These are phyloP conservation scores for Atherinosoma microstoma DNA, from an alignment of 2,797 vertebrate genomes.

Conservation along the genomic window DNA sequence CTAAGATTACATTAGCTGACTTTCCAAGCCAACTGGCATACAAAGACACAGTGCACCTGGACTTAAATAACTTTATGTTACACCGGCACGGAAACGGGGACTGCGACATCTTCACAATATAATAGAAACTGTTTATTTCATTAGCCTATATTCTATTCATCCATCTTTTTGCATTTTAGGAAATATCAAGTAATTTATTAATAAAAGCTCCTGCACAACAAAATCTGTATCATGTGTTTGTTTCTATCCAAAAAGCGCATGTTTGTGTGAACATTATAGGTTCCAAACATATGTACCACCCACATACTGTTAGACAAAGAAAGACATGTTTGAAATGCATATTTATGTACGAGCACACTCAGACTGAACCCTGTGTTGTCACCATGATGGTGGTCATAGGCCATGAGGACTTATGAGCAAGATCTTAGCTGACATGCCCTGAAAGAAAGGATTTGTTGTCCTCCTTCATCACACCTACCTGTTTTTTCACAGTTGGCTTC, in stretches of 20 bases:
- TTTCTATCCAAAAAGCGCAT: neutral
- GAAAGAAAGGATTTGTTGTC: conserved; percentile 76
- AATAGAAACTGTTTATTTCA: conserved; percentile 3
- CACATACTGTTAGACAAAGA: conserved; percentile 16
- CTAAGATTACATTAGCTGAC: conserved; percentile 66
- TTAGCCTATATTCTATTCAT: neutral
- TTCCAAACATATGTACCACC: conserved; percentile 19
- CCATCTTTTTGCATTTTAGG: neutral
- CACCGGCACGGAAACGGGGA: neutral
- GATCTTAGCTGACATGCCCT: conserved; percentile 74
- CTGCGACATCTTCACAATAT: neutral
- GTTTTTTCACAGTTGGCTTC: conserved; percentile 72
- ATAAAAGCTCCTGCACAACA: neutral
- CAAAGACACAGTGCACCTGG: conserved; percentile 13
- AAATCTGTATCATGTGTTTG: conserved; percentile 2
- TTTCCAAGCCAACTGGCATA: conserved; percentile 50
- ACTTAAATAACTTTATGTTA: conserved; percentile 16
- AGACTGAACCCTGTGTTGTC: conserved; percentile 49
- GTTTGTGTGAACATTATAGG: neutral
- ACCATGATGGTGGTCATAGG: conserved; percentile 60
- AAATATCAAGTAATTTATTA: neutral
- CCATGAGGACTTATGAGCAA: conserved; percentile 72
- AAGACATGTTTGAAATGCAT: conserved; percentile 30
- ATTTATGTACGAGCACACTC: conserved; percentile 34
- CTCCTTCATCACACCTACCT: conserved; percentile 78